These are phyloP conservation scores for Pelobates fuscus DNA, from an alignment of 2,113 vertebrate species.

Conservation along the genomic window DNA sequence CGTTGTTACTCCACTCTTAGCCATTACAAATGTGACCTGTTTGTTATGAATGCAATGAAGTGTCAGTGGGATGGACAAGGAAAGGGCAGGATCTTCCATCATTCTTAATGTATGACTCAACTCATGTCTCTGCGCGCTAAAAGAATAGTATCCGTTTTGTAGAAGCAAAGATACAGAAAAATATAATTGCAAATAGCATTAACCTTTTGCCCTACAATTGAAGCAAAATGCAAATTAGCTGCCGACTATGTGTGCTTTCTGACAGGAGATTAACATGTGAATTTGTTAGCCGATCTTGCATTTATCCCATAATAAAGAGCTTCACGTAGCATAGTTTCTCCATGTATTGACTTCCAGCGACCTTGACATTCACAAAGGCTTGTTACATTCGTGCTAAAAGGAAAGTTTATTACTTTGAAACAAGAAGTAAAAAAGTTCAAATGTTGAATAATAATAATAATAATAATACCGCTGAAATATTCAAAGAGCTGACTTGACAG, in stretches of 20 bases:
- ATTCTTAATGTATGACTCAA: too few relatives aligned
- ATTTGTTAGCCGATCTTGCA: neutral
- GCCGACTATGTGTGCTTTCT: neutral
- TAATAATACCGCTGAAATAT: neutral
- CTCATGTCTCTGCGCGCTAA: too few relatives aligned
- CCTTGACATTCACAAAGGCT: neutral
- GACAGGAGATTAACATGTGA: constrained; percentile 12
- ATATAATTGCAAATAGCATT: neutral
- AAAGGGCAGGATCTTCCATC: too few relatives aligned
- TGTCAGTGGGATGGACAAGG: too few relatives aligned
- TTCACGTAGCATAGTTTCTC: neutral
- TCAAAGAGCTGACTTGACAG: constrained; percentile 8
- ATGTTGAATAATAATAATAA: neutral
- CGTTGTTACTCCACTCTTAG: too few relatives aligned
- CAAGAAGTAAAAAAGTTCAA: neutral
- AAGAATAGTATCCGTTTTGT: too few relatives aligned
- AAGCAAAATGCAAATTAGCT: neutral
- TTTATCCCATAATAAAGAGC: neutral
- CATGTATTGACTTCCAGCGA: constrained; percentile 7
- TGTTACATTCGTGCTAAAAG: constrained; percentile 1
- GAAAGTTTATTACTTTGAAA: constrained; percentile 1
- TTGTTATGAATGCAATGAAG: too few relatives aligned
- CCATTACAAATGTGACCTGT: too few relatives aligned
- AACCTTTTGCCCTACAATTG: neutral
- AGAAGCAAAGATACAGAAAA: neutral